A percentile compares a stretch with the other conserved stretches of the same genome.
These are phyloP conservation scores for Onychomys arenicola DNA, from an alignment of 2,797 vertebrate genomes.

Conservation along the genomic window DNA sequence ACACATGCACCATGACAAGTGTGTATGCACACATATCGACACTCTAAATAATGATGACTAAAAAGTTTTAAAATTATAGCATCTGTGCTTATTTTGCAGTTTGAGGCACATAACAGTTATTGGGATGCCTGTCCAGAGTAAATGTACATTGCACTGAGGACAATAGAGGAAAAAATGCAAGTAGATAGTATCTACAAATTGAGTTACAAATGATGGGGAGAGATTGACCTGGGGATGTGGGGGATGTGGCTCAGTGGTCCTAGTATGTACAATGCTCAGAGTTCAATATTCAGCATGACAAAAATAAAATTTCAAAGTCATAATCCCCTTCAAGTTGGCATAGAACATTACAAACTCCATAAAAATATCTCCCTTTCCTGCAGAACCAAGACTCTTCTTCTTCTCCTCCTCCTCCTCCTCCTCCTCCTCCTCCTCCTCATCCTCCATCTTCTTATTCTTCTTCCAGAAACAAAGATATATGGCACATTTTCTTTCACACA, in stretches of 20 bases:
- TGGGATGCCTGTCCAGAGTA: background rate
- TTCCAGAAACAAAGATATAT: background rate
- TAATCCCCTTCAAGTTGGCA: background rate
- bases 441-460: background rate
- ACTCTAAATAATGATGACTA: background rate
- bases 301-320: background rate
- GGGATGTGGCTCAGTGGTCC: background rate
- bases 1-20: background rate
- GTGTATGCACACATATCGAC: background rate
- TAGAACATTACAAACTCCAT: background rate
- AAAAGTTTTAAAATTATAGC: background rate
- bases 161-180: background rate
- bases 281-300: background rate
- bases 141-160: background rate
- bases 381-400: background rate
- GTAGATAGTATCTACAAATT: background rate
- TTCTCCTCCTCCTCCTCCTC: too few relatives aligned
- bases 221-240: background rate
- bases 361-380: background rate
- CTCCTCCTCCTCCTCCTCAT: too few relatives aligned
- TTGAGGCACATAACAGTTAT: background rate
- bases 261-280: background rate
- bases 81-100: background rate
- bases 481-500: background rate
- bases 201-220: background rate